These are phyloP conservation scores for rabbit (Oryctolagus cuniculus) DNA, from an alignment of 2,113 vertebrate genomes.

Conservation along the genomic window mOryCun1.1 NC_091449.1:12641501-12642000, in stretches of 20 bases:
- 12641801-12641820: too few relatives aligned
- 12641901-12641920: too few relatives aligned
- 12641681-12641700: not conserved
- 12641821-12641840: too few relatives aligned
- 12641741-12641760: not conserved
- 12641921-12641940: not conserved
- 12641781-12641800: not conserved
- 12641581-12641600: not conserved
- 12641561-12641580: not conserved
- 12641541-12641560: not conserved
- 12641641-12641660: not conserved
- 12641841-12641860: not conserved
- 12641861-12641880: not conserved
- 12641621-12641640: not conserved
- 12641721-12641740: too few relatives aligned
- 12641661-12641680: not conserved
- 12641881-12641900: not conserved
- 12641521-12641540: too few relatives aligned
- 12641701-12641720: not conserved
- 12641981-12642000: too few relatives aligned
- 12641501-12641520: too few relatives aligned
- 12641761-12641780: too few relatives aligned
- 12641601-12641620: not conserved
- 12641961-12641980: not conserved
- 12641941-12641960: too few relatives aligned